Conservation (phyloP, 2,113 vertebrate genomes). For the Phaethon lepturus region DNA sequence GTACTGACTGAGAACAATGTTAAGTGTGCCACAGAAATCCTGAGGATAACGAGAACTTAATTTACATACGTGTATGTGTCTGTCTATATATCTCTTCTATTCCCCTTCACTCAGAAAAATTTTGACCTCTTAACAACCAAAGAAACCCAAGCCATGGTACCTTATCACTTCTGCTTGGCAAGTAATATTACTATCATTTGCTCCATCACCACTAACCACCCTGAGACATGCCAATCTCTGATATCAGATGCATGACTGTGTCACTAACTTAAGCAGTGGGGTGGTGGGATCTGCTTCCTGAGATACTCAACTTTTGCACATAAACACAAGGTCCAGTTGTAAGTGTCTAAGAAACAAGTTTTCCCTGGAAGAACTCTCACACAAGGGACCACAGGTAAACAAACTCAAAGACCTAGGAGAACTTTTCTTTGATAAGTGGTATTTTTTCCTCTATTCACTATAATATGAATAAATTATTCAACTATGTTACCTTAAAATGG, state of each 20-base stretch:
- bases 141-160: neutral
- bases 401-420: neutral
- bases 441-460: neutral
- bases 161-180: neutral
- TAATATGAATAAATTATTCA: neutral
- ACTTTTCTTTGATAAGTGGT: neutral
- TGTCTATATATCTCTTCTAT: neutral
- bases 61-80: neutral
- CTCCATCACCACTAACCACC: neutral
- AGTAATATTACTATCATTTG: neutral
- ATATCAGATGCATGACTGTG: rapidly evolving
- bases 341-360: neutral
- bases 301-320: neutral
- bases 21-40: neutral
- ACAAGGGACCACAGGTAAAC: neutral
- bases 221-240: neutral
- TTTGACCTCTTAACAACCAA: neutral
- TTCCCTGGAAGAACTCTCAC: neutral
- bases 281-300: neutral
- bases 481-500: neutral
- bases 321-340: neutral
- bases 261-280: neutral
- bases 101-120: neutral
- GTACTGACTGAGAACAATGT: neutral
- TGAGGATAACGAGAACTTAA: neutral